A percentile compares a stretch with the other conserved stretches of the same genome.
Conservation (phyloP, 2,888 invertebrate species). For the Bugula neritina region DNA sequence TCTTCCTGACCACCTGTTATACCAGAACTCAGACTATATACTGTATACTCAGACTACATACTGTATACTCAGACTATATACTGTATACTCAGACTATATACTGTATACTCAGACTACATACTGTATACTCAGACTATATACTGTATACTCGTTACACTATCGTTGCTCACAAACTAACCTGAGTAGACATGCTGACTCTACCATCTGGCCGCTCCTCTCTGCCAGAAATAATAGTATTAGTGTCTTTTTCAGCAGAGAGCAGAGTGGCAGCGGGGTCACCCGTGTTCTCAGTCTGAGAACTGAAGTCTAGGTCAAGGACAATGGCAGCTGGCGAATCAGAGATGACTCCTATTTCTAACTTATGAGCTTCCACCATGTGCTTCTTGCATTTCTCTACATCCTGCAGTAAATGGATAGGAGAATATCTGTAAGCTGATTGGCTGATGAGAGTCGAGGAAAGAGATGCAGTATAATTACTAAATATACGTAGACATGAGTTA, state of each 20-base stretch:
- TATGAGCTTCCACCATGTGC: conserved; percentile 48
- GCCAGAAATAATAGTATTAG: conserved; percentile 26
- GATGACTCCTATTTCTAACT: conserved; percentile 24
- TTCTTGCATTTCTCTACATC: conserved; percentile 48
- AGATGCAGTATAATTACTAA: no score
- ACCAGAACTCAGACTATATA: no score
- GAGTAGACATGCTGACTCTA: conserved; percentile 20
- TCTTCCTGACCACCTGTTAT: conserved; percentile 30
- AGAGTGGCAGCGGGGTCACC: conserved; percentile 24
- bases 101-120: no score
- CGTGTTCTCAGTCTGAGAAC: conserved; percentile 20
- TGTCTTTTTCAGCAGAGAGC: conserved; percentile 12
- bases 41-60: no score
- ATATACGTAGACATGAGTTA: no score
- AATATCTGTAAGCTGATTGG: no score
- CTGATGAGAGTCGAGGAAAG: no score
- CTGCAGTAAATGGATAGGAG: conserved; percentile 20
- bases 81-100: no score
- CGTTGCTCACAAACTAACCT: conserved; percentile 35
- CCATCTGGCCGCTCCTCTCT: not conserved
- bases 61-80: no score
- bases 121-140: no score
- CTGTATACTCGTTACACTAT: no score
- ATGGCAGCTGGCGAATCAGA: not conserved
- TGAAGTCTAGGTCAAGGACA: not conserved